These are phyloP conservation scores for Pristionchus mayeri DNA, from an alignment of 2,888 invertebrate genomes.

Conservation along the genomic window DNA sequence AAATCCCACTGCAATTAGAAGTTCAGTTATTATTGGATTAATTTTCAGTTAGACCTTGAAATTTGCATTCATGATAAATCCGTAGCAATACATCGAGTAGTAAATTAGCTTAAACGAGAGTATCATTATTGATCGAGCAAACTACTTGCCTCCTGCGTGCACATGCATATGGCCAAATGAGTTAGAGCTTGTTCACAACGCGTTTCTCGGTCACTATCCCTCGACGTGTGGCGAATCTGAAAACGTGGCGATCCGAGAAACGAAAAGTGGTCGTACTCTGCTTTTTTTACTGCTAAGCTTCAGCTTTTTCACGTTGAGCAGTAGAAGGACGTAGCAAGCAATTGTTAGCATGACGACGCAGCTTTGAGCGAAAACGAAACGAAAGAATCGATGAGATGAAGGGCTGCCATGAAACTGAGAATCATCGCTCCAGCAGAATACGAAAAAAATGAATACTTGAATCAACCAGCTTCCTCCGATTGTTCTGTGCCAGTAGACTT, in stretches of 20 bases:
- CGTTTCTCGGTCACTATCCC: no score
- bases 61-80: conserved; percentile 5
- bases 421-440: no score
- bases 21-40: no score
- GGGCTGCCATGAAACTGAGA: not conserved
- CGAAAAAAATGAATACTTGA: not conserved
- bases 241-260: no score
- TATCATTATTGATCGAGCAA: no score
- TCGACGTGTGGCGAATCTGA: no score
- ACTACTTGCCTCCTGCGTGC: not conserved
- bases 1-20: not conserved
- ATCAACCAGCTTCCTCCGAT: not conserved
- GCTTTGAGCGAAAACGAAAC: not conserved
- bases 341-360: no score
- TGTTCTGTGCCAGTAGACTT: not conserved
- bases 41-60: not conserved
- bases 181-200: not conserved
- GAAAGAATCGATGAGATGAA: not conserved
- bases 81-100: conserved; percentile 1
- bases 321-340: not conserved
- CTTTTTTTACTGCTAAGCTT: no score
- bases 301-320: no score
- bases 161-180: not conserved
- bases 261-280: no score
- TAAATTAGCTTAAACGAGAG: not conserved